Conservation (phyloP, 2,888 invertebrate species). For the Epicampocera succincta region DNA sequence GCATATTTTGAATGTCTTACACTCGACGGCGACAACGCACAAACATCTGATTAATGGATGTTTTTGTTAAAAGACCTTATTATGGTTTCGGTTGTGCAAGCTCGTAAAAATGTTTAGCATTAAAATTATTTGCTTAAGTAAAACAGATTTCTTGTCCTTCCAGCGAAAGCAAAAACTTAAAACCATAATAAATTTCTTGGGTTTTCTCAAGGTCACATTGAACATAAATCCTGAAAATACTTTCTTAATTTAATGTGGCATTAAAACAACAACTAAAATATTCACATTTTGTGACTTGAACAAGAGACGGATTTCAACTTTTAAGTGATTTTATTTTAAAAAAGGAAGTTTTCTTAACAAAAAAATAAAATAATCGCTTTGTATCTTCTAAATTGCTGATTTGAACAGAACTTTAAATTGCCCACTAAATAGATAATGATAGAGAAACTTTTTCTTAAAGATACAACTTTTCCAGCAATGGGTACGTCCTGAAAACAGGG, state of each 20-base stretch:
- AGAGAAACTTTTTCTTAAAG: no score
- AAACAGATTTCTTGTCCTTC: slow-evolving; percentile 10
- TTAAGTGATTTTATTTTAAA: no score
- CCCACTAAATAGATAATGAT: no score
- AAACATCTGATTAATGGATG: slow-evolving; percentile 42
- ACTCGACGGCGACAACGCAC: background rate
- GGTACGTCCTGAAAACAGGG: no score
- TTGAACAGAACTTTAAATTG: no score
- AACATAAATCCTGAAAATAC: background rate
- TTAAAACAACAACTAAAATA: background rate
- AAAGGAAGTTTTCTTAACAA: no score
- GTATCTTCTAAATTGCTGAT: no score
- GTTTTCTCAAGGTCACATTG: slow-evolving; percentile 9
- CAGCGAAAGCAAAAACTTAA: background rate
- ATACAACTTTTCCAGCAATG: no score
- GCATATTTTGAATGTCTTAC: slow-evolving; percentile 31
- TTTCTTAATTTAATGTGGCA: background rate
- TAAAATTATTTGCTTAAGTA: slow-evolving; percentile 17
- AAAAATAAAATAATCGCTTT: no score
- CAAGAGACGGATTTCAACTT: no score
- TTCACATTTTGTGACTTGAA: background rate
- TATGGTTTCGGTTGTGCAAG: background rate
- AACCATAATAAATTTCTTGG: slow-evolving; percentile 12
- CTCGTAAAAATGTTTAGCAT: background rate
- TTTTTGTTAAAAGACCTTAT: background rate